Percentiles rank a stretch among this genome's conserved stretches.
Conservation (phyloP, 2,888 invertebrate genomes). For the Coleophora deauratella region DNA sequence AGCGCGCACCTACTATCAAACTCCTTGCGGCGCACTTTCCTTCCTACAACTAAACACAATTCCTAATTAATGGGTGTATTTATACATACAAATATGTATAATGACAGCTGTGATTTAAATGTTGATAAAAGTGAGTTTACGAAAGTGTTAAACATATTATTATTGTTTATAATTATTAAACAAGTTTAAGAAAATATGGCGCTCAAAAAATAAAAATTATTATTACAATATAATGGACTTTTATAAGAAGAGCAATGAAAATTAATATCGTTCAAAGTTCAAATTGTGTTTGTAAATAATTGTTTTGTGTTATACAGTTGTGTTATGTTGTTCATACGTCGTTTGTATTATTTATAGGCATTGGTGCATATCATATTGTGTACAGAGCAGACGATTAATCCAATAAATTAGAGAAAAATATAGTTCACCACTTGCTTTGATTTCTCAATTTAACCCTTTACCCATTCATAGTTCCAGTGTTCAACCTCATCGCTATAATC, state of each 20-base stretch:
- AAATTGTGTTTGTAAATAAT: conserved; percentile 44
- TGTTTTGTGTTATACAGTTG: conserved; percentile 47
- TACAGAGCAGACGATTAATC: conserved; percentile 73
- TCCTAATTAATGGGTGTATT: no score
- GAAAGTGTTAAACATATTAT: conserved; percentile 5
- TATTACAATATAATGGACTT: no score
- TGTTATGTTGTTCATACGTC: conserved; percentile 49
- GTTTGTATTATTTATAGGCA: conserved; percentile 72
- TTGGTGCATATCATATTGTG: conserved; percentile 75
- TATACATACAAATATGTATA: no score
- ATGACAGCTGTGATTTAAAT: conserved; percentile 49
- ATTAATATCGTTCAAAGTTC: conserved; percentile 32
- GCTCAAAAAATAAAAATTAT: conserved; percentile 46
- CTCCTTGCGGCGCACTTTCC: no score
- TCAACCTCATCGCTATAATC: no score
- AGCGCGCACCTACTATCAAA: no score
- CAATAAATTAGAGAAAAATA: conserved; percentile 71
- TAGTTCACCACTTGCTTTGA: conserved; percentile 32
- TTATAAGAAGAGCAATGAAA: conserved; percentile 46
- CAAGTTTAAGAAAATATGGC: conserved; percentile 22
- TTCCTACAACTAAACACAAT: no score
- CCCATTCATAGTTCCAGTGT: no score
- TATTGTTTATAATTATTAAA: conserved; percentile 6
- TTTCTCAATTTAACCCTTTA: no score
- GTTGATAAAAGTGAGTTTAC: conserved; percentile 8